phyloP scores from a whole-genome alignment of 64 coral and sea anemone genomes.

The Montipora sp. region DNA sequence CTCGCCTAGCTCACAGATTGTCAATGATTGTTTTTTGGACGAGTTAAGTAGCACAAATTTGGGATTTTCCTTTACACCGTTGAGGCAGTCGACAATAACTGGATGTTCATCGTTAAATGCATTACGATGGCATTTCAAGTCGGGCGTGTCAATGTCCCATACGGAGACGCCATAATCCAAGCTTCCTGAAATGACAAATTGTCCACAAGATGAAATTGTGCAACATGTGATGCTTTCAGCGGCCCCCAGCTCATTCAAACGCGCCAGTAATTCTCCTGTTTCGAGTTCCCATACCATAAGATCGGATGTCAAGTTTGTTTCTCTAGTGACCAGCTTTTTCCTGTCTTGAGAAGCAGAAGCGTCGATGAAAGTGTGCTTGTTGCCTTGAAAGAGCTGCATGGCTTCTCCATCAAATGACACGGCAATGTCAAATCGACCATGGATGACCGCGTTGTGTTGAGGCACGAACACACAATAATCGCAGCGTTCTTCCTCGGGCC shows the following conservation, averaged over 20 bases:
- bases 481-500: slow-evolving; percentile 72
- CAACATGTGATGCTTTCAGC: slow-evolving; percentile 69
- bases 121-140: slow-evolving; percentile 11
- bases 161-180: slow-evolving; percentile 59
- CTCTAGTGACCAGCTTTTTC: slow-evolving; percentile 49
- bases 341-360: slow-evolving; percentile 61
- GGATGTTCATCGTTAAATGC: slow-evolving; percentile 2
- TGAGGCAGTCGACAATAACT: slow-evolving; percentile 43
- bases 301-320: slow-evolving; percentile 28
- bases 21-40: slow-evolving; percentile 19
- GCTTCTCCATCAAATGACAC: slow-evolving; percentile 19
- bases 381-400: slow-evolving; percentile 46
- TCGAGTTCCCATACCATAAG: slow-evolving; percentile 68
- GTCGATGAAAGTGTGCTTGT: slow-evolving; percentile 66
- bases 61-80: slow-evolving; percentile 4
- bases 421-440: slow-evolving; percentile 54
- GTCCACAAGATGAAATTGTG: slow-evolving; percentile 47
- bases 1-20: slow-evolving; percentile 28
- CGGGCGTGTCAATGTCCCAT: slow-evolving; percentile 7
- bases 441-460: slow-evolving; percentile 29
- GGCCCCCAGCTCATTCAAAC: background rate
- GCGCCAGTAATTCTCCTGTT: background rate
- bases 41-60: slow-evolving; percentile 59
- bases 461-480: slow-evolving; percentile 75
- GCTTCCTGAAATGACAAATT: slow-evolving; percentile 74